Evolutionary conservation across 2,888 invertebrate genomes (phyloP), one percentile per base, ranked within the genome.

Genomic region (Celastrina argiolus): DNA sequence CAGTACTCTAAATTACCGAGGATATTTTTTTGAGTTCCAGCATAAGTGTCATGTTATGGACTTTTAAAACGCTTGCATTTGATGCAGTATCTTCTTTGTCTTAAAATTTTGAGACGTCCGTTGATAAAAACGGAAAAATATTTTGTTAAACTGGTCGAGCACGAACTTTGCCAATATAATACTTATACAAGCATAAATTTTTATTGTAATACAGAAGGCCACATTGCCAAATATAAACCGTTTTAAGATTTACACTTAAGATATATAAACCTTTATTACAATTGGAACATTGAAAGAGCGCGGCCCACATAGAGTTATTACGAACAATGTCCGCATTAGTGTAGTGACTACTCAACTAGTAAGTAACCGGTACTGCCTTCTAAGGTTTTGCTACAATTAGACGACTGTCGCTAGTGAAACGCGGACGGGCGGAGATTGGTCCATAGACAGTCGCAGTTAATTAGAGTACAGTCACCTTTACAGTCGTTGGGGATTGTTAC

Each of bases 301-400:
- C 51, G 51, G 51, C 51, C 45, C 51, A 51, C 51, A 51, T 51
- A 51, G 45, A 45, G 51, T 4, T 51, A 51, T 51, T 51, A 51
- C 51, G 51, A 51, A 51, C 51, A 51, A 51, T 51, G 51, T 51
- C 22, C 22, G 51, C 51, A 51, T 51, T 51, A 51, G 51, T 45
- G 45, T 51, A 51, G 6, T 31, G 7, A 31, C 31, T 4, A 31
- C 51, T 51, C 22, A 51, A 51, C 51, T 51, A 36, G 12, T 12
- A 10, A 36, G 36, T 6, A 26, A 51, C 51, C 14, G 26, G 51
- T 51, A 51, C 51, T 51, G 22, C 51, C 51, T 51, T 51, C 51
- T 51, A 51, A 51, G 51, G 51, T 26, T 51, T 51, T 51, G 51
- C 51, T 22, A 51, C 51, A 51, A 26, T 22, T 51, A 51, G 51